Conservation (phyloP, 2,888 invertebrate species). For the Rhimphoctona megacephalus region DNA sequence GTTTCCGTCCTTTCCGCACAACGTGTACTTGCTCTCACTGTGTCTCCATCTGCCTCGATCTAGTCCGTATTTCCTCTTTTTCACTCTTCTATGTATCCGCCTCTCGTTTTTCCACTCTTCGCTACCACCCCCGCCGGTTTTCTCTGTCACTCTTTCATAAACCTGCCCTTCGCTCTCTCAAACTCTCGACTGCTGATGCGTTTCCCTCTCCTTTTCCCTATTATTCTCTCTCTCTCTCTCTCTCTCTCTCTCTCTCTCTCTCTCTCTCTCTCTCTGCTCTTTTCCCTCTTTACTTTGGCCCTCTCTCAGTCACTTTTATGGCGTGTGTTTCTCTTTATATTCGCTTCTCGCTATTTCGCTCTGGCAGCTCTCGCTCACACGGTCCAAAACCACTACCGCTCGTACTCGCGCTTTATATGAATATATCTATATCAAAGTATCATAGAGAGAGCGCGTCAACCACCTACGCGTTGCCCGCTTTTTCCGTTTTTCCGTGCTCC, state of each 20-base stretch:
- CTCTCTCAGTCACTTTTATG: constrained; percentile 58
- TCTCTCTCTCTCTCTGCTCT: background rate
- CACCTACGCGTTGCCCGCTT: constrained; percentile 70
- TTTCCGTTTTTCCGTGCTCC: constrained; percentile 69
- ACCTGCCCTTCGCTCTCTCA: constrained; percentile 56
- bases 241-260: background rate
- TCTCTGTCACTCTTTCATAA: constrained; percentile 64
- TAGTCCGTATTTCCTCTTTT: constrained; percentile 62
- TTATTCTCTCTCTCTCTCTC: constrained; percentile 13
- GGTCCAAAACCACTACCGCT: constrained; percentile 47
- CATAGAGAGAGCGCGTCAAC: constrained; percentile 40
- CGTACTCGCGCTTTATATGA: constrained; percentile 15
- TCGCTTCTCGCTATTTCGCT: constrained; percentile 55
- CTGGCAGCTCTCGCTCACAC: constrained; percentile 49
- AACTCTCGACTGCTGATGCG: constrained; percentile 35
- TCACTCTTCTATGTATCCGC: constrained; percentile 60
- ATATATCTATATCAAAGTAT: constrained; percentile 21
- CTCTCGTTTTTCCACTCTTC: constrained; percentile 65
- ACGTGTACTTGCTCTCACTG: constrained; percentile 33
- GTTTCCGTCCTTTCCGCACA: constrained; percentile 55
- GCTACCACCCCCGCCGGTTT: constrained; percentile 4
- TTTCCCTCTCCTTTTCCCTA: constrained; percentile 44
- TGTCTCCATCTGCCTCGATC: constrained; percentile 62
- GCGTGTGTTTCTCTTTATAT: constrained; percentile 57
- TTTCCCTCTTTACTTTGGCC: background rate